phyloP scores from a whole-genome alignment of 1,140 invertebrate species.

The Aphaenogaster ashmeadi region DNA sequence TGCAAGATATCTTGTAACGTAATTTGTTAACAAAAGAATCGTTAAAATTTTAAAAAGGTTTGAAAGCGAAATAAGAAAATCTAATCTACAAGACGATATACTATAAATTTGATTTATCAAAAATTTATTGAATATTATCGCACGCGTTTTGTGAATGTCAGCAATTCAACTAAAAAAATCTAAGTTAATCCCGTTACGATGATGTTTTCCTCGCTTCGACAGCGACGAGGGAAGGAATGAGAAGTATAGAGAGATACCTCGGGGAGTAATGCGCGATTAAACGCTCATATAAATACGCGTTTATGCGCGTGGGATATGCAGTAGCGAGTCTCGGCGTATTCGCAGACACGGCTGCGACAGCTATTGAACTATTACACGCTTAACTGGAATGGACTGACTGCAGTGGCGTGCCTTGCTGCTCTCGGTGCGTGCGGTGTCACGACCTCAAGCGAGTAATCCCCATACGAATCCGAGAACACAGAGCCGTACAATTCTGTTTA shows the following conservation, averaged over 20 bases:
- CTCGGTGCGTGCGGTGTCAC: conserved; percentile 67
- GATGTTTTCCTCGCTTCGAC: conserved; percentile 13
- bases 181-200: conserved; percentile 28
- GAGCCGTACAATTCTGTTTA: conserved; percentile 48
- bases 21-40: not conserved
- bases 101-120: not conserved
- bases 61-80: not conserved
- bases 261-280: conserved; percentile 43
- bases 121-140: not conserved
- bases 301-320: conserved; percentile 16
- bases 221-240: not conserved
- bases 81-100: not conserved
- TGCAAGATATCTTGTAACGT: not conserved
- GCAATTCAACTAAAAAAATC: not conserved
- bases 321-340: conserved; percentile 69
- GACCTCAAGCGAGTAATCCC: conserved; percentile 76
- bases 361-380: conserved; percentile 85
- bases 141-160: not conserved
- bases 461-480: conserved; percentile 67
- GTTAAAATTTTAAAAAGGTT: not conserved
- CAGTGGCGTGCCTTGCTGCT: conserved; percentile 78
- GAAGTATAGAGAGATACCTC: conserved; percentile 19
- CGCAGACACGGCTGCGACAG: conserved; percentile 76
- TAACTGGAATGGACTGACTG: conserved; percentile 80
- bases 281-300: conserved; percentile 62